Evolutionary conservation across 2,888 invertebrate species (phyloP).

Genomic region (Elmis aenea): DNA sequence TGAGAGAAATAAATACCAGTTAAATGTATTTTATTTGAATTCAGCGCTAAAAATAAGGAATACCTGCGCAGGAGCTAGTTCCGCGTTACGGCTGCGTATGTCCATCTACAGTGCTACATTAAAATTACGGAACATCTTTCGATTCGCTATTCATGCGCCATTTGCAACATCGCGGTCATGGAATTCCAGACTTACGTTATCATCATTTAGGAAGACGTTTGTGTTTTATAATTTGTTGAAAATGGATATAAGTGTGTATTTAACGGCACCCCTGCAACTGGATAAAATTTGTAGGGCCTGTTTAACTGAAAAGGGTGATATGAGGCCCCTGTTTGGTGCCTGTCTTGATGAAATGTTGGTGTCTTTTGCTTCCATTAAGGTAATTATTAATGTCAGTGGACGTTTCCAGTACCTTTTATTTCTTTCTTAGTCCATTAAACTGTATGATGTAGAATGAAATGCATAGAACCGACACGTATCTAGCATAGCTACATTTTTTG

Average conservation of each 20-base stretch:
- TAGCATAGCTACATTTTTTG: too few species aligned
- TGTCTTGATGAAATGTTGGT: constrained; percentile 50
- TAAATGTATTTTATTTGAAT: too few species aligned
- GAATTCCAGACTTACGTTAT: constrained; percentile 31
- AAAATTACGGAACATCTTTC: constrained; percentile 28
- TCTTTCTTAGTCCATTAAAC: constrained; percentile 1
- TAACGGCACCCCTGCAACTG: constrained; percentile 44
- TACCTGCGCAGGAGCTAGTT: constrained; percentile 22
- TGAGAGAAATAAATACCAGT: too few species aligned
- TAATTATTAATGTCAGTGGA: constrained; percentile 24
- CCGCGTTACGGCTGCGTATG: constrained; percentile 32
- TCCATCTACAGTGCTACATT: constrained; percentile 13
- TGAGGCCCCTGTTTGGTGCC: constrained; percentile 49
- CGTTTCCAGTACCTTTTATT: constrained; percentile 1
- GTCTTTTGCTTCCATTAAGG: constrained; percentile 45
- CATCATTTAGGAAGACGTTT: constrained; percentile 31
- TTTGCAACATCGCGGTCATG: constrained; percentile 21
- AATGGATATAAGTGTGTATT: constrained; percentile 46
- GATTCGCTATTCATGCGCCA: constrained; percentile 27
- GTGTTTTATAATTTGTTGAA: constrained; percentile 34
- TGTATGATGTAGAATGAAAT: constrained; percentile 21
- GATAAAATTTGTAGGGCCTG: constrained; percentile 50
- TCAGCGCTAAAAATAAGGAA: constrained; percentile 8
- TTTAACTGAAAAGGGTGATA: constrained; percentile 46
- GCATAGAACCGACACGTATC: too few species aligned